A percentile compares a stretch with the other conserved stretches of the same genome.
Conservation (phyloP, 2,888 invertebrate genomes). For the Lepas anatifera region DNA sequence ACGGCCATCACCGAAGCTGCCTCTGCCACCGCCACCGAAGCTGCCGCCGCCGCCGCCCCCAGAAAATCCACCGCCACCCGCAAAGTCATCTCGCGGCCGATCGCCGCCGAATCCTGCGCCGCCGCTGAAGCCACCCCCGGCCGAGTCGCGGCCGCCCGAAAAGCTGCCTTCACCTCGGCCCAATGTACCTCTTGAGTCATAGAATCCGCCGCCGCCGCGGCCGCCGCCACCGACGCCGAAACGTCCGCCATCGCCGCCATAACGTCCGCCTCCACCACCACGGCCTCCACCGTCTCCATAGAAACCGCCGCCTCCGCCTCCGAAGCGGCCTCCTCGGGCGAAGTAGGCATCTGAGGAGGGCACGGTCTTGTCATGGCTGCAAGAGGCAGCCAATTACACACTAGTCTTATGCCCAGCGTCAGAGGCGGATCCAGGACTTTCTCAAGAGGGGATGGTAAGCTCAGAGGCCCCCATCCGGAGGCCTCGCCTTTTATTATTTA, state of each 20-base stretch:
- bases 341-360: conserved; percentile 27
- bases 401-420: no score
- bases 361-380: conserved; percentile 35
- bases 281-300: conserved; percentile 30
- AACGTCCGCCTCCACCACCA: conserved; percentile 35
- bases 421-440: no score
- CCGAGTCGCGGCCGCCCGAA: background rate
- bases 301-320: background rate
- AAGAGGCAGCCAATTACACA: background rate
- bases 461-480: no score
- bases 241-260: conserved; percentile 31
- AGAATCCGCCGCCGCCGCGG: conserved; percentile 34
- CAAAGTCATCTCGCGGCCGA: no score
- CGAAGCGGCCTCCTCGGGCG: background rate
- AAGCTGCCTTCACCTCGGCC: background rate
- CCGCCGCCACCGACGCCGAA: conserved; percentile 28
- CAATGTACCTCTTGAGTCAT: conserved; percentile 26
- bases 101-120: no score
- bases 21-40: background rate
- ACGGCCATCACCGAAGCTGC: conserved; percentile 24
- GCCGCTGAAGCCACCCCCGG: background rate
- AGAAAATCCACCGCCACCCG: background rate
- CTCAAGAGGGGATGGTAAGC: no score
- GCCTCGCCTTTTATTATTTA: no score
- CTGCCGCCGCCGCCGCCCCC: background rate